phyloP scores from a whole-genome alignment of 1,140 invertebrate genomes.

The Drosophila ohnishii region DNA sequence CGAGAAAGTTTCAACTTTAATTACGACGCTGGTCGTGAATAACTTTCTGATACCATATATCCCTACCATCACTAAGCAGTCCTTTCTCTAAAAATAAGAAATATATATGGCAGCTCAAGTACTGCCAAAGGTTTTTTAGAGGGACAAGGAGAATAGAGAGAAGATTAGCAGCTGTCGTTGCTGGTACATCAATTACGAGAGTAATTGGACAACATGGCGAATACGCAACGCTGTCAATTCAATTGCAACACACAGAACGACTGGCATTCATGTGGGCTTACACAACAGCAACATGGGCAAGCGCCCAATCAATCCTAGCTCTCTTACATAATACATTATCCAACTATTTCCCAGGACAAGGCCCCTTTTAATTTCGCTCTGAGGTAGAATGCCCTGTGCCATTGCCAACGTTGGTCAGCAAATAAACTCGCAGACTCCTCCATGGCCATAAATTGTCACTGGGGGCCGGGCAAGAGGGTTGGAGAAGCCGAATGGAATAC shows the following conservation, averaged over 20 bases:
- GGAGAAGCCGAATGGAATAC: constrained; percentile 11
- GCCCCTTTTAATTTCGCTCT: constrained; percentile 27
- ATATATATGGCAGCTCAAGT: neutral
- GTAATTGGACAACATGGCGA: constrained; percentile 31
- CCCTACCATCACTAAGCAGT: neutral
- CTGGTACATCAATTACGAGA: constrained; percentile 24
- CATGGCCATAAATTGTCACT: constrained; percentile 61
- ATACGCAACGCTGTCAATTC: constrained; percentile 17
- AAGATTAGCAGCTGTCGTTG: constrained; percentile 16
- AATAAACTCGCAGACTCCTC: constrained; percentile 37
- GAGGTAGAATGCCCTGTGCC: constrained; percentile 18
- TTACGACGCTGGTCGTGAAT: constrained; percentile 19
- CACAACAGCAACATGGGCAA: constrained; percentile 21
- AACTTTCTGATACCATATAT: neutral
- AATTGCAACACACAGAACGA: constrained; percentile 3
- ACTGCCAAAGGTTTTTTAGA: neutral
- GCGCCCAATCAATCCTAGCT: constrained; percentile 34
- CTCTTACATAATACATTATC: constrained; percentile 28
- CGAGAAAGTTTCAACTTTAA: constrained; percentile 53
- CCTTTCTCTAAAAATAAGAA: no score
- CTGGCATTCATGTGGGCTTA: constrained; percentile 2
- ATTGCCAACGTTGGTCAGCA: constrained; percentile 38
- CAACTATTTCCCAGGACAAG: constrained; percentile 28
- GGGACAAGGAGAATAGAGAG: neutral
- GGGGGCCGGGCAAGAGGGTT: neutral